Evolutionary conservation across 2,888 invertebrate genomes (phyloP), one percentile per base, ranked within the genome.

Genomic region (Bedellia somnulentella): DNA sequence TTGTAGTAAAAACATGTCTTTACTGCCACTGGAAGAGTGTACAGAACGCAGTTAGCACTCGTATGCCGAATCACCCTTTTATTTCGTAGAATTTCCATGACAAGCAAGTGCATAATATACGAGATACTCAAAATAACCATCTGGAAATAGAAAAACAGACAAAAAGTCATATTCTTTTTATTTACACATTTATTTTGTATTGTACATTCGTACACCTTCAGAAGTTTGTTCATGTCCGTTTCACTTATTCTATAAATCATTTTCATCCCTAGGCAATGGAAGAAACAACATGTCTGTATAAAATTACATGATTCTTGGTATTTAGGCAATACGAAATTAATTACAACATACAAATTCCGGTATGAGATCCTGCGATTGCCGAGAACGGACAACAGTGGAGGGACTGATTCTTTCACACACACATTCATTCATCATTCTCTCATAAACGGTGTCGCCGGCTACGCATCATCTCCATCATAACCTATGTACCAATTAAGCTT

Each of bases 261-360:
- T 58, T 66, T 66, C 60, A 61, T 58, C 51, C 64, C 64, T 68
- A 67, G 51, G 54, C 53, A 57, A 55, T 57, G 68, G 64, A 67
- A 67, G 68, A 66, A 66, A 70, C 57, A 57, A 52, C 54, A 22
- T 15, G 47, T 56, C 59, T 52, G 61, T 71, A 71, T 51, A 73
- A 73, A 73, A 71, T 68, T 31, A 71, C 73, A 71, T 70, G 70
- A 71, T 71, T 71, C 57, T 52, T 61, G 53, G 68, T 56, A 49
- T 47, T 57, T 56, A n/a, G 54, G 54, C 46, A 47, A 59, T 57
- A 57, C 53, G 54, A 63, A 64, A 60, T 57, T 47, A 51, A 47
- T 17, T 61, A 63, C 64, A 63, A 68, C 66, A 64, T 57, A n/a
- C n/a, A n/a, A n/a, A n/a, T 59, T 60, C 55, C 60, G 67, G 48